phyloP scores from a whole-genome alignment of 2,888 invertebrate genomes.

The Aporophyla lueneburgensis region DNA sequence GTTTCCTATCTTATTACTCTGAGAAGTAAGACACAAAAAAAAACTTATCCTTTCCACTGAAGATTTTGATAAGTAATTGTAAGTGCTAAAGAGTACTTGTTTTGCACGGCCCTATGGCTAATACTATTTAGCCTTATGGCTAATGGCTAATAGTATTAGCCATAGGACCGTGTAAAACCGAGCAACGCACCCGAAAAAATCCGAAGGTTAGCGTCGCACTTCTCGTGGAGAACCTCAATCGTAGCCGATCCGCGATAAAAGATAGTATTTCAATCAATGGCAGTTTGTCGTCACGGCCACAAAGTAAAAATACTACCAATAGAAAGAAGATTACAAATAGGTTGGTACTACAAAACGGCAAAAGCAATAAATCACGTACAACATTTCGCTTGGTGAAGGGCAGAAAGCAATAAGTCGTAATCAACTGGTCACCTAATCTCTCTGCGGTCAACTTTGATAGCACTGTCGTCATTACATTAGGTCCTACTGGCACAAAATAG shows the following conservation, averaged over 20 bases:
- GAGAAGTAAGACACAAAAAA: too few relatives aligned
- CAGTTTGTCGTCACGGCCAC: constrained; percentile 2
- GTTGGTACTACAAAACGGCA: not conserved
- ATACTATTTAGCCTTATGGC: too few relatives aligned
- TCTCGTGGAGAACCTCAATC: not conserved
- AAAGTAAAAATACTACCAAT: constrained; percentile 6
- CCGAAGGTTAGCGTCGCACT: not conserved
- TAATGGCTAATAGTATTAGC: too few relatives aligned
- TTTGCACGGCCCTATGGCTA: not conserved
- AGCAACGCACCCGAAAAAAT: not conserved
- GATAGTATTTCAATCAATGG: not conserved
- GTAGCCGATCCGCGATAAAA: not conserved
- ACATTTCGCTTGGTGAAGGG: constrained; percentile 62
- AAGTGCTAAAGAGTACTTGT: not conserved
- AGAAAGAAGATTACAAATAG: constrained; percentile 37
- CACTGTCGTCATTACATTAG: constrained; percentile 57
- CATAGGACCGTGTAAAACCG: too few relatives aligned
- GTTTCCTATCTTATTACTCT: too few relatives aligned
- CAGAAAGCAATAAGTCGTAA: constrained; percentile 72
- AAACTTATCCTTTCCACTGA: too few relatives aligned
- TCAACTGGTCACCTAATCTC: constrained; percentile 68
- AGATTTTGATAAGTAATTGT: not conserved
- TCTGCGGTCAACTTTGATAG: constrained; percentile 67
- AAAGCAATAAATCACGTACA: constrained; percentile 57
- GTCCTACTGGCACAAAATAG: not conserved